phyloP scores from a whole-genome alignment of 2,113 vertebrate species.

The Rhadina sibilatrix region DNA sequence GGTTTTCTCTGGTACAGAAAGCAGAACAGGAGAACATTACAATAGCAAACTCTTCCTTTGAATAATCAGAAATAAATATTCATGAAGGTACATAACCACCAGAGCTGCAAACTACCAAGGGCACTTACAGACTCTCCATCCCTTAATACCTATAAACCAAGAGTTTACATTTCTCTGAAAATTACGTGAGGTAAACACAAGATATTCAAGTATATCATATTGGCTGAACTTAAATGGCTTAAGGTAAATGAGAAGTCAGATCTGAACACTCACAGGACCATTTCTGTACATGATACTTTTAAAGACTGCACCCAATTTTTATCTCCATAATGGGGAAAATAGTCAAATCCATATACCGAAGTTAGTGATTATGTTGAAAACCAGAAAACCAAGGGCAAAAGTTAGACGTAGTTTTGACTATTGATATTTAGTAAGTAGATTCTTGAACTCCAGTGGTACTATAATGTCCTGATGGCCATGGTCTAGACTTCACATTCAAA shows the following conservation, averaged over 20 bases:
- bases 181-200: not conserved
- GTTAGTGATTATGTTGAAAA: not conserved
- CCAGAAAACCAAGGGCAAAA: not conserved
- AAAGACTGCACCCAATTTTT: not conserved
- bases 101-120: not conserved
- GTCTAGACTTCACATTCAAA: not conserved
- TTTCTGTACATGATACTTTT: not conserved
- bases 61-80: not conserved
- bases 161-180: not conserved
- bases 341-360: not conserved
- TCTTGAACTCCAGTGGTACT: not conserved
- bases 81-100: not conserved
- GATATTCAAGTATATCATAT: not conserved
- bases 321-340: fast-evolving
- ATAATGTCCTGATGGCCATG: not conserved
- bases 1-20: not conserved
- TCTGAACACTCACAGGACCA: not conserved
- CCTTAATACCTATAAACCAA: not conserved
- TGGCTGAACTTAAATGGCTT: not conserved
- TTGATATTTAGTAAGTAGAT: not conserved
- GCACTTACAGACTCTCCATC: not conserved
- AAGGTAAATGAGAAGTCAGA: not conserved
- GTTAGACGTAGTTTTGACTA: not conserved
- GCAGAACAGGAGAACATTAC: not conserved
- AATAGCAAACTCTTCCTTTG: not conserved